A percentile compares a stretch with the other conserved stretches of the same genome.
Evolutionary conservation across 1,140 invertebrate species (phyloP).

Genomic region (Drosophila sucinea): DNA sequence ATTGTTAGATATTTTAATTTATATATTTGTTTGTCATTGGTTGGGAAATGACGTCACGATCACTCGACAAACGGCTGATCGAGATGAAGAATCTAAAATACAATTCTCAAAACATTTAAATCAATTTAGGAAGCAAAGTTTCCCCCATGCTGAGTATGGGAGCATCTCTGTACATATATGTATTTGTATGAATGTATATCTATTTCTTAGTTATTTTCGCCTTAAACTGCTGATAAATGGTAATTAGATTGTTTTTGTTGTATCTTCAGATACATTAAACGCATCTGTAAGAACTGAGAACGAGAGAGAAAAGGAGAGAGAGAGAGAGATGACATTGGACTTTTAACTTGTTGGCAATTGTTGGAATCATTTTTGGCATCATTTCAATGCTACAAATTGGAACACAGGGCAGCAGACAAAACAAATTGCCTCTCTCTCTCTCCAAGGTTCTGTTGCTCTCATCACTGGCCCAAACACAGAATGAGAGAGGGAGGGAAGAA

Average conservation of each 20-base stretch:
- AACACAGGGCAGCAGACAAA: slow-evolving; percentile 24
- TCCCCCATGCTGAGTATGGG: not conserved
- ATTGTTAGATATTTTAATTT: slow-evolving; percentile 22
- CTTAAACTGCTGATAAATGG: slow-evolving; percentile 66
- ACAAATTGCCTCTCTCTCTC: slow-evolving; percentile 6
- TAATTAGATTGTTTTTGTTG: slow-evolving; percentile 41
- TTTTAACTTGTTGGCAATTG: slow-evolving; percentile 52
- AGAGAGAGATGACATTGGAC: slow-evolving; percentile 65
- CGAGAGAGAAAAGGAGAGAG: slow-evolving; percentile 17
- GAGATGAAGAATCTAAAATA: slow-evolving; percentile 13
- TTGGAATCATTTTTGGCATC: slow-evolving; percentile 57
- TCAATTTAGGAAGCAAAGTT: slow-evolving; percentile 54
- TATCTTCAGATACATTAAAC: slow-evolving; percentile 10
- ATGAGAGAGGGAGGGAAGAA: not conserved
- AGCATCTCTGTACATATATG: not conserved
- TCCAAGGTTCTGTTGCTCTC: not conserved
- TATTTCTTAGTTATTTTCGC: slow-evolving; percentile 46
- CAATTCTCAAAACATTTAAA: slow-evolving; percentile 47
- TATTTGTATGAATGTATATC: not conserved
- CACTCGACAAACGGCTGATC: slow-evolving; percentile 69
- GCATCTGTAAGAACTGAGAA: slow-evolving; percentile 36
- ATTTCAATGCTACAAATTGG: slow-evolving; percentile 59
- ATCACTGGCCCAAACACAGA: not conserved
- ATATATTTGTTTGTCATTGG: slow-evolving; percentile 30
- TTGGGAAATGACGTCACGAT: slow-evolving; percentile 67